phyloP scores from a whole-genome alignment of 2,113 vertebrate species.

The Pao palembangensis region DNA sequence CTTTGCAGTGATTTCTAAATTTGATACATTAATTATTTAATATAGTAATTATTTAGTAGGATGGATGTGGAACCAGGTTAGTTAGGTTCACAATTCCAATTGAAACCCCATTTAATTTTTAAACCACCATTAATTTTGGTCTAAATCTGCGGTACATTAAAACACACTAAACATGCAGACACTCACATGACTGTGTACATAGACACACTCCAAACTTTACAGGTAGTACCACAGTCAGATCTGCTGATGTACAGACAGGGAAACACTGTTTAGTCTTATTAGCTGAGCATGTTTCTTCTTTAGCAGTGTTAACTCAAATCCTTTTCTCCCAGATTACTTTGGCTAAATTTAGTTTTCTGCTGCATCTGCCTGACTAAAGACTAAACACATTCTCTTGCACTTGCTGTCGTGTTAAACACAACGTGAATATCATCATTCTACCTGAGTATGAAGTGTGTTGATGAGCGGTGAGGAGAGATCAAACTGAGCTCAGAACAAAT shows the following conservation, averaged over 20 bases:
- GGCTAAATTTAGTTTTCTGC: constrained; percentile 42
- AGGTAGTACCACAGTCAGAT: not conserved
- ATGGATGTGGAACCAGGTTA: too few species aligned
- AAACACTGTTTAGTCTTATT: constrained; percentile 21
- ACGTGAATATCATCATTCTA: constrained; percentile 12
- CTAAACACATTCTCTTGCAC: not conserved
- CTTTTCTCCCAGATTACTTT: constrained; percentile 44
- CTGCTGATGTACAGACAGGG: not conserved
- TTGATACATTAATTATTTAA: too few species aligned
- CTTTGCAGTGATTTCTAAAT: too few species aligned
- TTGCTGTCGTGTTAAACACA: not conserved
- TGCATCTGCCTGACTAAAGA: constrained; percentile 8
- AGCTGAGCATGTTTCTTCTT: constrained; percentile 14
- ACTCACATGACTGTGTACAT: not conserved
- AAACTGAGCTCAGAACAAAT: constrained; percentile 11
- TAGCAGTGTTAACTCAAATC: constrained; percentile 45
- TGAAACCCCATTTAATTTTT: too few species aligned
- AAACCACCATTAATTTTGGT: too few species aligned
- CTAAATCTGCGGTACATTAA: not conserved
- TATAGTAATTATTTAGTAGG: too few species aligned
- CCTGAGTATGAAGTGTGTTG: constrained; percentile 29
- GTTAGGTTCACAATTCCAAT: too few species aligned
- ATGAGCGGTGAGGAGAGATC: constrained; percentile 10
- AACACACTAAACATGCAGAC: not conserved
- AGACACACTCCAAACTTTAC: too few species aligned